phyloP scores from a whole-genome alignment of 2,797 vertebrate species.

The Hypotaenidia okinawae region DNA sequence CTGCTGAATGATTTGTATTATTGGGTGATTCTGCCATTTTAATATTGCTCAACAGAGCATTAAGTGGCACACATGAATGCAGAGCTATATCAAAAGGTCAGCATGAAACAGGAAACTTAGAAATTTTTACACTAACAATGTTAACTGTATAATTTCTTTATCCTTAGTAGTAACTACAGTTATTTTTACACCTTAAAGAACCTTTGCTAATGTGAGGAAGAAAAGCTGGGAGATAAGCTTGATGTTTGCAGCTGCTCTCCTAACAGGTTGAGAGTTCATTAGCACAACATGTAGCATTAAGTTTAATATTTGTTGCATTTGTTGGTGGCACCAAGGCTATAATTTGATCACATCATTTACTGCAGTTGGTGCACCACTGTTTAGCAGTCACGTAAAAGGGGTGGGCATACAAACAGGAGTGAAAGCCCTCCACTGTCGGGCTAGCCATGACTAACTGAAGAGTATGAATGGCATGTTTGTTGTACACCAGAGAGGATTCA shows the following conservation, averaged over 20 bases:
- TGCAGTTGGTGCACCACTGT: background rate
- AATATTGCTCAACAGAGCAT: background rate
- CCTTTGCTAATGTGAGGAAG: background rate
- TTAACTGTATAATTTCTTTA: background rate
- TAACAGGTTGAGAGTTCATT: background rate
- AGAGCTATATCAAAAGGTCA: background rate
- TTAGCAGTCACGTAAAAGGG: background rate
- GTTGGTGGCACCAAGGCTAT: background rate
- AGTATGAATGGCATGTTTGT: background rate
- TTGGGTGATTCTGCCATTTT: background rate
- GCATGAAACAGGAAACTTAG: background rate
- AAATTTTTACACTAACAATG: background rate
- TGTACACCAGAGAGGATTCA: background rate
- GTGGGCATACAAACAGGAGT: background rate
- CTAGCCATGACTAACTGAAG: background rate
- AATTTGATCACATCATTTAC: background rate
- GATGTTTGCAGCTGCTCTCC: background rate
- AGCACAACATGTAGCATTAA: background rate
- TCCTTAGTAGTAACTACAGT: background rate
- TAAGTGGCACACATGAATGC: background rate
- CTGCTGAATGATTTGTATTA: background rate
- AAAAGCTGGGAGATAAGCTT: background rate
- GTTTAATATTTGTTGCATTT: background rate
- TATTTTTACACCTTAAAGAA: background rate
- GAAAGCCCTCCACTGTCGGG: slow-evolving; percentile 7